A percentile compares a stretch with the other conserved stretches of the same genome.
phyloP scores from a whole-genome alignment of 2,113 vertebrate species.

The Aviceda subcristata region DNA sequence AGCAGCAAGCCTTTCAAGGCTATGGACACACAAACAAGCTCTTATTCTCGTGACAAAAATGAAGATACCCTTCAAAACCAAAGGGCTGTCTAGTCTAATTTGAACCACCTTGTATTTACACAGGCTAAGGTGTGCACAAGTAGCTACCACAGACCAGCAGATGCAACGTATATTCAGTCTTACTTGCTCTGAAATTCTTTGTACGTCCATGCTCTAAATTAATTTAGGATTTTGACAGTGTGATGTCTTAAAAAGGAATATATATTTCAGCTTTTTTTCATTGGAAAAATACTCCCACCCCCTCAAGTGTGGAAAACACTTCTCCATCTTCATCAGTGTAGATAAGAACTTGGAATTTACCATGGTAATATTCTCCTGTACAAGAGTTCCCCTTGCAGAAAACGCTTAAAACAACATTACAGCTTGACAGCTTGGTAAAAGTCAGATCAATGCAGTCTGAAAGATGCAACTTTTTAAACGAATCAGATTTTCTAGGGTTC shows the following conservation, averaged over 20 bases:
- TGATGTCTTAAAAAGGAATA: neutral
- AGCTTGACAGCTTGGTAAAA: neutral
- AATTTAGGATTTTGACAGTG: constrained; percentile 12
- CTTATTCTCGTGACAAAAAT: neutral
- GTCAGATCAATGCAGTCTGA: neutral
- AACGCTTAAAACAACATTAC: neutral
- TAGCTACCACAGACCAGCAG: neutral
- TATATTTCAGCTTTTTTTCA: constrained; percentile 7
- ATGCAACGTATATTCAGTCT: neutral
- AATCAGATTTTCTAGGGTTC: neutral
- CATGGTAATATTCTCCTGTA: neutral
- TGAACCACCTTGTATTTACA: neutral
- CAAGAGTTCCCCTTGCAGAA: neutral
- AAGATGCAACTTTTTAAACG: neutral
- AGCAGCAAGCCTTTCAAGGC: neutral
- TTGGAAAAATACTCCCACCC: neutral
- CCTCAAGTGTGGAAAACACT: constrained; percentile 1
- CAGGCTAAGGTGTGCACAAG: neutral
- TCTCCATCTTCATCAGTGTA: neutral
- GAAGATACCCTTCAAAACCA: neutral
- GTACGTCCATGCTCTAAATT: neutral
- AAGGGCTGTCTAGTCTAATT: neutral
- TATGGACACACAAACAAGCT: neutral
- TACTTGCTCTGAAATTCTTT: neutral
- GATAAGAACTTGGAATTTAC: neutral